Base-by-base conservation (phyloP, 2,888 invertebrate species). In the Uropetala carovei region DNA sequence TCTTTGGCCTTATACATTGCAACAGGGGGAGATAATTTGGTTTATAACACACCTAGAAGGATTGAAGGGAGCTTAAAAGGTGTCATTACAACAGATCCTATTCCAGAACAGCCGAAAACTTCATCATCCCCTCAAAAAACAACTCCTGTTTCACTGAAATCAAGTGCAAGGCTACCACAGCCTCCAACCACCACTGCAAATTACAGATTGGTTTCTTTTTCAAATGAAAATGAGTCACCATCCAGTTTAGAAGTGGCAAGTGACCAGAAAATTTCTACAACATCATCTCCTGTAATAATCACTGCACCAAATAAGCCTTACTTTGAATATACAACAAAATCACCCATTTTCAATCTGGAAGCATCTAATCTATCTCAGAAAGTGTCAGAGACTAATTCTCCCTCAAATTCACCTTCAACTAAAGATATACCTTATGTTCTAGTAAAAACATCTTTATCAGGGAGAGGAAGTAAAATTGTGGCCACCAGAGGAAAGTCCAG, bases 1-100 rank as follows among this genome's bases (percentile, higher is more conserved):
- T 97, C 98, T 0, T 94, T 98, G 84, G 98, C 98, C 0, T 96
- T 97, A 93, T 98, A 98, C 94, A 98, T 98, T 94, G 98, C 98
- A 4, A 97, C 97, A 13, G 96, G 97, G 93, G 95, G 96, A 93
- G 97, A 97, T 93, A 96, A 96, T 93, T 95, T 96, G 60, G 95
- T 68, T 43, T 30, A 64, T 27, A 89, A 64, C 43, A 68, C 89
- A 18, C 64, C 60, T 64, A 89, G 43, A n/a, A 30, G 64, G 89
- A 64, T 64, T 18, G 64, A 89, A 5, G 68, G 89, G 11, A 89
- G 16, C 64, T n/a, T 96, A 56, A 92, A 82, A n/a, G 83, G 84
- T 30, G 56, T 56, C 9, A 22, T n/a, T n/a, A 59, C 92, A 60
- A 30, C 83, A 27, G 92, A 83, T 60, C 92, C 92, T n/a, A n/a